These are phyloP conservation scores for Drosophila melanosoma DNA, from an alignment of 2,888 invertebrate species.

Conservation along the genomic window DNA sequence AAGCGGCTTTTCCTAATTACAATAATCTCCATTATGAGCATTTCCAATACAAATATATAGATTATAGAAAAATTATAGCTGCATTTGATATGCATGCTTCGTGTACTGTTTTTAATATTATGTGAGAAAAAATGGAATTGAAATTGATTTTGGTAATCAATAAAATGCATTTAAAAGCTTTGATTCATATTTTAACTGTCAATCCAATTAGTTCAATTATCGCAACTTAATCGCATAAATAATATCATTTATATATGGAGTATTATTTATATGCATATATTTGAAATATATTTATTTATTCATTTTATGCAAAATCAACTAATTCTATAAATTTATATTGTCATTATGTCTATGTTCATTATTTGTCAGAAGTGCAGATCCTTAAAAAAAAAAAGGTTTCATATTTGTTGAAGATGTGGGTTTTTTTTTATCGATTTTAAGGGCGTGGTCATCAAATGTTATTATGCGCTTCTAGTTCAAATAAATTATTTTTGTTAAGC, in stretches of 20 bases:
- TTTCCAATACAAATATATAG: neutral
- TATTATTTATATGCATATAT: neutral
- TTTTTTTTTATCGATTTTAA: no score
- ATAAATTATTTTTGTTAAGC: neutral
- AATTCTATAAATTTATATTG: no score
- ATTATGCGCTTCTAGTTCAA: neutral
- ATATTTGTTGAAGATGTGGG: no score
- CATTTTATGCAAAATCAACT: no score
- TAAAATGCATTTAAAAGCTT: neutral
- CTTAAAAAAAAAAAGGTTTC: no score
- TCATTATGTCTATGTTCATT: no score
- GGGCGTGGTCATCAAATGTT: no score
- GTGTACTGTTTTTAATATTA: neutral
- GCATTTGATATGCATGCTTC: neutral
- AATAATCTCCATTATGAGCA: slow-evolving; percentile 14
- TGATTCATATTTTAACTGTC: neutral
- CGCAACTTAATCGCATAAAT: neutral
- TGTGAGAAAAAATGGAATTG: neutral
- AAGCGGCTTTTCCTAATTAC: slow-evolving; percentile 29
- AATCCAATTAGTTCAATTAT: neutral
- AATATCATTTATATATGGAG: neutral
- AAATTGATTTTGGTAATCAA: neutral
- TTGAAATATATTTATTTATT: no score
- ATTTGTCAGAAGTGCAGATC: no score
- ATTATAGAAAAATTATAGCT: neutral